Evolutionary conservation across 23 tunicate species (phyloP).

Genomic region (Ascidia mentula): DNA sequence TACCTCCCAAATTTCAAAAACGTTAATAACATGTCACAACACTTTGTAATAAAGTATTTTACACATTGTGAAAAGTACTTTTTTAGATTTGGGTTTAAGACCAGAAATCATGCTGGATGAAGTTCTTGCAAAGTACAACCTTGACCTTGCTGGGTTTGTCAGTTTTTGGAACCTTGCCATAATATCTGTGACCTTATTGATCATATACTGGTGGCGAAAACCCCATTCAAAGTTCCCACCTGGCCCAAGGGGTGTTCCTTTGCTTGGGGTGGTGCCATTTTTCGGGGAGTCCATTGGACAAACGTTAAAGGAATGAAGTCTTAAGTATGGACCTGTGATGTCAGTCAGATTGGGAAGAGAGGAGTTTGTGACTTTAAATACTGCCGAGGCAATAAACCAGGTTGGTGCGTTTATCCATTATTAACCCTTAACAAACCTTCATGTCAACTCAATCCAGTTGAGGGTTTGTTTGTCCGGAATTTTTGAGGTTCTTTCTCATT

Average conservation of each 20-base stretch:
- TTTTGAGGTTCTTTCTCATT: too few relatives aligned
- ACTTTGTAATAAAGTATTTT: too few relatives aligned
- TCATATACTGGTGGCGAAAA: constrained; percentile 12
- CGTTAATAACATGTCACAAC: too few relatives aligned
- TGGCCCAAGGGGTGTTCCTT: constrained; percentile 10
- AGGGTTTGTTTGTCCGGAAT: too few relatives aligned
- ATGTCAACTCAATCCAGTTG: too few relatives aligned
- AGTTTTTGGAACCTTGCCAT: background rate
- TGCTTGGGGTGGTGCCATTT: background rate
- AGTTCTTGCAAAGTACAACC: too few relatives aligned
- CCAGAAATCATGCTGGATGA: too few relatives aligned
- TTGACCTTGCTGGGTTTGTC: background rate
- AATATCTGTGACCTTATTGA: background rate
- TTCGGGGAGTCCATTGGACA: background rate
- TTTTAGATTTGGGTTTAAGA: too few relatives aligned
- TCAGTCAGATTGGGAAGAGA: constrained; percentile 9
- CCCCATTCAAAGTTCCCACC: constrained; percentile 13
- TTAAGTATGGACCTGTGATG: constrained; percentile 19
- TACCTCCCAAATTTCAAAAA: too few relatives aligned
- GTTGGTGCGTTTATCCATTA: too few relatives aligned
- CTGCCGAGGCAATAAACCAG: constrained; percentile 5
- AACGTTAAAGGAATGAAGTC: constrained; percentile 1
- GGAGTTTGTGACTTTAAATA: constrained; percentile 2
- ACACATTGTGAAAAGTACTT: too few relatives aligned
- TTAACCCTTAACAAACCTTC: too few relatives aligned